Conservation (phyloP, 2,797 vertebrate species). For the Acanthurus leucopareius region DNA sequence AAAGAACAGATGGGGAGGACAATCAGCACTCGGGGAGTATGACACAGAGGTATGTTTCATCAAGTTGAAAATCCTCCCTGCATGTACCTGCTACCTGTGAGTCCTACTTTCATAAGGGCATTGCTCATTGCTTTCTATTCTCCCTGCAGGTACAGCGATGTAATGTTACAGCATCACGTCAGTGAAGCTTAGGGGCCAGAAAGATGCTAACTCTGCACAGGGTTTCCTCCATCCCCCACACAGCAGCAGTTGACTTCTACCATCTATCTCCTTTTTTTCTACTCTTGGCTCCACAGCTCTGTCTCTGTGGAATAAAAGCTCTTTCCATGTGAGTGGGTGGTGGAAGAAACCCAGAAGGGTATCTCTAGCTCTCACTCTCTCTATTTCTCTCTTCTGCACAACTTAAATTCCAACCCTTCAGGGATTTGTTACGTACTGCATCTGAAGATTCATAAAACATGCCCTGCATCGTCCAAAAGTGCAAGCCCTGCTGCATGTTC, state of each 20-base stretch:
- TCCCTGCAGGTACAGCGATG: conserved; percentile 34
- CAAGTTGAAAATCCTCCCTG: conserved; percentile 33
- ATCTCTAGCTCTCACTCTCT: conserved; percentile 22
- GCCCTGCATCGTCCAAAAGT: conserved; percentile 33
- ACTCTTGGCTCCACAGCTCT: conserved; percentile 26
- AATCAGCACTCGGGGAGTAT: neutral
- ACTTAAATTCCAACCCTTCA: conserved; percentile 50
- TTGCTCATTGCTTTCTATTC: conserved; percentile 20
- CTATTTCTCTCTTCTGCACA: conserved; percentile 3
- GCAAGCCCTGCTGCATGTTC: conserved; percentile 30
- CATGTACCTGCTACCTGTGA: conserved; percentile 10
- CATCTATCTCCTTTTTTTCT: conserved; percentile 30
- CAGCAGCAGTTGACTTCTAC: conserved; percentile 45
- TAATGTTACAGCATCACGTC: conserved; percentile 4
- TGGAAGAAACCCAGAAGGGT: conserved; percentile 51
- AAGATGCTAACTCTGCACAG: conserved; percentile 58
- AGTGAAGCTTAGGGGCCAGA: conserved; percentile 46
- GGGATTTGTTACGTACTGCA: conserved; percentile 50
- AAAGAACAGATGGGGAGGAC: conserved; percentile 40
- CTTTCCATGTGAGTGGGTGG: conserved; percentile 65
- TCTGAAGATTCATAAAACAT: conserved; percentile 62
- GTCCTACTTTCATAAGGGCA: conserved; percentile 14
- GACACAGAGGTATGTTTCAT: conserved; percentile 34
- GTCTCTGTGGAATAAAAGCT: conserved; percentile 64
- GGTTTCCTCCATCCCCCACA: conserved; percentile 47